Conservation (phyloP, 2,113 vertebrate genomes). For the Cyanistes caeruleus region DNA sequence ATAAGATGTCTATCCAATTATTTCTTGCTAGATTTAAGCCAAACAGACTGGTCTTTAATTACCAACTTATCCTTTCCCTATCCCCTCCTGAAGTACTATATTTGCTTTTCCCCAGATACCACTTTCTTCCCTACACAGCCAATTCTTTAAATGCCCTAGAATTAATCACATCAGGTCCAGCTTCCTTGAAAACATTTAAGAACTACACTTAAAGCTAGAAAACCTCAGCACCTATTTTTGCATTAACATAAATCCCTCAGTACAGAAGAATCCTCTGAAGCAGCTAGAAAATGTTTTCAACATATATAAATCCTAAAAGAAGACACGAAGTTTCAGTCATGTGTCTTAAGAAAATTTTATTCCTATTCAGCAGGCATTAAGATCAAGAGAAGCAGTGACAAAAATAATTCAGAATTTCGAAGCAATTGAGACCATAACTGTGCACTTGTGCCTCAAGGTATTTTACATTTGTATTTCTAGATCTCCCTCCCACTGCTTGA, state of each 20-base stretch:
- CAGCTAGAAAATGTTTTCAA: slow-evolving; percentile 50
- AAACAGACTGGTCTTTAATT: slow-evolving; percentile 30
- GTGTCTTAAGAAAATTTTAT: neutral
- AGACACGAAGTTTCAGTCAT: slow-evolving; percentile 49
- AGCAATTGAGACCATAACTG: neutral
- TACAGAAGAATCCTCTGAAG: slow-evolving; percentile 12
- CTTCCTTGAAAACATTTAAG: neutral
- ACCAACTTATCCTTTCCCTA: neutral
- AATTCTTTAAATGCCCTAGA: neutral
- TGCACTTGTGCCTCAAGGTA: neutral
- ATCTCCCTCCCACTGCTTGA: neutral
- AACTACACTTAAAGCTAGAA: neutral
- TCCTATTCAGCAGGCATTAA: slow-evolving; percentile 21
- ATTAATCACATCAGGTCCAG: neutral
- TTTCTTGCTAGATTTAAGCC: slow-evolving; percentile 24
- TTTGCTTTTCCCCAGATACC: neutral
- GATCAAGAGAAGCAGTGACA: slow-evolving; percentile 1
- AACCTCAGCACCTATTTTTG: neutral
- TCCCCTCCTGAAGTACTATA: neutral
- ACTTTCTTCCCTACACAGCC: neutral
- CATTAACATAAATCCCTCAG: neutral
- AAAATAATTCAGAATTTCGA: slow-evolving; percentile 49
- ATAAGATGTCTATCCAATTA: slow-evolving; percentile 16
- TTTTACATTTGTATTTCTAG: slow-evolving; percentile 17
- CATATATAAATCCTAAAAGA: slow-evolving; percentile 36